Conservation (phyloP, 2,113 vertebrate genomes). For the Sitta europaea region DNA sequence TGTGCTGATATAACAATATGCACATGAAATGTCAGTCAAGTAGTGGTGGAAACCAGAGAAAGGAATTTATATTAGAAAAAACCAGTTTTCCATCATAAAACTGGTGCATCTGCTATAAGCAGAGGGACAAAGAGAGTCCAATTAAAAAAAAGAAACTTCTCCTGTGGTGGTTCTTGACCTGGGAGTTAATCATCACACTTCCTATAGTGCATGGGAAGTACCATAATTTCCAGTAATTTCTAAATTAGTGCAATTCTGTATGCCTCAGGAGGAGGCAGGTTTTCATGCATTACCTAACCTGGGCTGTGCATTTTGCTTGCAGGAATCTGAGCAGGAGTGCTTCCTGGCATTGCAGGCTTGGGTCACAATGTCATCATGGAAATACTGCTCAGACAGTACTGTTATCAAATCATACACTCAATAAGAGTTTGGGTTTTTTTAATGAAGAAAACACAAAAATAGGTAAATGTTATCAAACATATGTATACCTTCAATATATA, state of each 20-base stretch:
- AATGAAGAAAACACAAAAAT: not conserved
- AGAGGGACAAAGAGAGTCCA: not conserved
- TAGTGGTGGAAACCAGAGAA: not conserved
- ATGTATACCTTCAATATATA: not conserved
- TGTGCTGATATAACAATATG: not conserved
- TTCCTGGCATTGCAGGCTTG: not conserved
- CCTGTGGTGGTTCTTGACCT: not conserved
- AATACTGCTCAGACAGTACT: not conserved
- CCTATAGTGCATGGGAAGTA: not conserved
- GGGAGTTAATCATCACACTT: not conserved
- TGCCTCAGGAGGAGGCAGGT: not conserved
- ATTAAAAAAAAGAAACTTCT: not conserved
- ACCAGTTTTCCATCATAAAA: not conserved
- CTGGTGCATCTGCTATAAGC: not conserved
- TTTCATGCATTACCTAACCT: not conserved
- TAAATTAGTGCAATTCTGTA: not conserved
- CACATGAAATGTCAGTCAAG: not conserved
- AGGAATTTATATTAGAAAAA: not conserved
- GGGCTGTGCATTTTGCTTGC: not conserved
- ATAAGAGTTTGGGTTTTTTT: not conserved
- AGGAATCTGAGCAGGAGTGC: not conserved
- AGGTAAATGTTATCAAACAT: not conserved
- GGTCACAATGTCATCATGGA: not conserved
- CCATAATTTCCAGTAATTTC: not conserved
- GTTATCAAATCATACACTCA: not conserved